These are phyloP conservation scores for Lutraria lutraria DNA, from an alignment of 2,888 invertebrate species.

Conservation along the genomic window DNA sequence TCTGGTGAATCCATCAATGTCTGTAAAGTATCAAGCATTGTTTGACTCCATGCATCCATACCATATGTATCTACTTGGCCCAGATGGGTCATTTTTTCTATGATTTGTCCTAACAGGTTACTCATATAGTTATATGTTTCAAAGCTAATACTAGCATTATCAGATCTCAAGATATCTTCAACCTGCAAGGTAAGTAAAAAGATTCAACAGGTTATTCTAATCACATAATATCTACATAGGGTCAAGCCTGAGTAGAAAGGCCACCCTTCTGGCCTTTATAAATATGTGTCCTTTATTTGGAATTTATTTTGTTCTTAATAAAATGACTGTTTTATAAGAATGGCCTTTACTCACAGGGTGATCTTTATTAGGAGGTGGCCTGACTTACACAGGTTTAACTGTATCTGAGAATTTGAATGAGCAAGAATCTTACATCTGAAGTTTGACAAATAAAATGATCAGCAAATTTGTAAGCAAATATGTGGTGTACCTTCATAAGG, in stretches of 20 bases:
- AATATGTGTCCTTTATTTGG: too few species aligned
- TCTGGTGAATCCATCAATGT: slow-evolving; percentile 2
- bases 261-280: too few species aligned
- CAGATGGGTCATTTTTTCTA: slow-evolving; percentile 24
- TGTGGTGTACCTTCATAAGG: slow-evolving; percentile 11
- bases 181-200: slow-evolving; percentile 24
- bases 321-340: too few species aligned
- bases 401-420: too few species aligned
- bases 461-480: neutral
- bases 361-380: too few species aligned
- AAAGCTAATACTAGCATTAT: neutral
- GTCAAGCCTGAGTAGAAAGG: too few species aligned
- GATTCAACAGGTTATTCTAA: neutral
- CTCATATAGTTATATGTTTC: slow-evolving; percentile 40
- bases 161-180: slow-evolving; percentile 24
- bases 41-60: slow-evolving; percentile 57
- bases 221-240: too few species aligned
- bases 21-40: slow-evolving; percentile 51
- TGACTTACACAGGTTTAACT: too few species aligned
- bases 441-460: neutral
- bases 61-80: slow-evolving; percentile 49
- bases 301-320: too few species aligned
- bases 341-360: too few species aligned
- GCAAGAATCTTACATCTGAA: too few species aligned
- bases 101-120: slow-evolving; percentile 53